A percentile compares a stretch with the other conserved stretches of the same genome.
These are phyloP conservation scores for Hystrix brachyura DNA, from an alignment of 2,113 vertebrate genomes.

Conservation along the genomic window DNA sequence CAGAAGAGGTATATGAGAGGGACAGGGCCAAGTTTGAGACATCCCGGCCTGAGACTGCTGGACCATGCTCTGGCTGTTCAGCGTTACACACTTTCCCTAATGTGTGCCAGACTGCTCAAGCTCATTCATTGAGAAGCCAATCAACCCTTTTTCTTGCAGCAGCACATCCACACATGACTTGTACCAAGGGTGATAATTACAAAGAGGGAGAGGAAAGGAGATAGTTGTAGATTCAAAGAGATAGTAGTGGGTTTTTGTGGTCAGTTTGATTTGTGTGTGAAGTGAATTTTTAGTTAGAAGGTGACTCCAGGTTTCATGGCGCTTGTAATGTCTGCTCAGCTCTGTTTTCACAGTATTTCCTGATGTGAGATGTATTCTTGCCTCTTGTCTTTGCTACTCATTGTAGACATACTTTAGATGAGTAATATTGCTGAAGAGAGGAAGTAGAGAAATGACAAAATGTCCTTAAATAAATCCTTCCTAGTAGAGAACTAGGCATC, in stretches of 20 bases:
- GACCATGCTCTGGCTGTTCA: neutral
- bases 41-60: neutral
- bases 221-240: slow-evolving; percentile 16
- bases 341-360: neutral
- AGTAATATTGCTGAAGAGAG: slow-evolving; percentile 58
- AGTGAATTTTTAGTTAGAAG: slow-evolving; percentile 49
- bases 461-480: neutral
- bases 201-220: slow-evolving; percentile 5
- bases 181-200: slow-evolving; percentile 3
- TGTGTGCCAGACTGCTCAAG: neutral
- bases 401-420: slow-evolving; percentile 30
- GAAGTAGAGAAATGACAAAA: slow-evolving; percentile 61
- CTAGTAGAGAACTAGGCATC: slow-evolving; percentile 24
- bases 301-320: neutral
- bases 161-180: neutral
- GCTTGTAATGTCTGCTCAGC: neutral
- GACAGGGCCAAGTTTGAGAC: neutral
- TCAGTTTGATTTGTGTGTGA: slow-evolving; percentile 23
- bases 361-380: neutral
- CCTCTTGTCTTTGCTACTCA: slow-evolving; percentile 20
- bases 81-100: neutral
- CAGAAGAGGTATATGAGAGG: neutral
- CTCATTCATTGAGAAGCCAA: neutral
- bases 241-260: slow-evolving; percentile 24
- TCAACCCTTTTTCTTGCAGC: neutral